Percentiles rank a stretch among this genome's conserved stretches.
Conservation (phyloP, 1,140 invertebrate species). For the Schlechtendalia chinensis region DNA sequence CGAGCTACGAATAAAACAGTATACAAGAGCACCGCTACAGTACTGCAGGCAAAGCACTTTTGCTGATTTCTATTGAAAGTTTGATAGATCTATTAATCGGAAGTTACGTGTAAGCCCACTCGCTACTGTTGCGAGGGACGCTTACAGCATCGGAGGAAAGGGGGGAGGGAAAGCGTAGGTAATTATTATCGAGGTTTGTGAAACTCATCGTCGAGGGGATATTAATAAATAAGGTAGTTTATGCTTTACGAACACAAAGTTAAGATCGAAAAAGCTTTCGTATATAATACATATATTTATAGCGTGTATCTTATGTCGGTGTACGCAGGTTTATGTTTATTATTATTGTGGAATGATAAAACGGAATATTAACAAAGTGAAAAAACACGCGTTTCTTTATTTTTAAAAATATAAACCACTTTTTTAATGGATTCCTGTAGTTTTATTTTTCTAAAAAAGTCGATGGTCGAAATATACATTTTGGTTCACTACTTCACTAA, state of each 20-base stretch:
- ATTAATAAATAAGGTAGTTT: not conserved
- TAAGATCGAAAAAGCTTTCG: constrained; percentile 17
- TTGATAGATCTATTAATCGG: constrained; percentile 40
- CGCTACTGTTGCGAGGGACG: no score
- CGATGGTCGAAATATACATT: no score
- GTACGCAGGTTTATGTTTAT: no score
- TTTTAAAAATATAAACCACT: no score
- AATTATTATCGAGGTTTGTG: not conserved
- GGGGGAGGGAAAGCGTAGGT: not conserved
- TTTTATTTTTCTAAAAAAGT: no score
- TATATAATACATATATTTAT: no score
- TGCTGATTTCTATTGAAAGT: constrained; percentile 5
- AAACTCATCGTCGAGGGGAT: not conserved
- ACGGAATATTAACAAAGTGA: no score
- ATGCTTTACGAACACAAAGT: not conserved
- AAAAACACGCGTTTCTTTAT: no score
- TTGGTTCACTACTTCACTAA: no score
- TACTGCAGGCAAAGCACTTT: not conserved
- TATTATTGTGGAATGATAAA: no score
- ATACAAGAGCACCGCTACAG: not conserved
- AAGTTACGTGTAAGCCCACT: not conserved
- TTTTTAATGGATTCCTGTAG: no score
- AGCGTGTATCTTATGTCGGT: no score
- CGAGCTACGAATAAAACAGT: constrained; percentile 8
- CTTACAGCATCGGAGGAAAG: not conserved